These are phyloP conservation scores for Panagrolaimus sp. DNA, from an alignment of 1,140 invertebrate genomes.

Conservation along the genomic window DNA sequence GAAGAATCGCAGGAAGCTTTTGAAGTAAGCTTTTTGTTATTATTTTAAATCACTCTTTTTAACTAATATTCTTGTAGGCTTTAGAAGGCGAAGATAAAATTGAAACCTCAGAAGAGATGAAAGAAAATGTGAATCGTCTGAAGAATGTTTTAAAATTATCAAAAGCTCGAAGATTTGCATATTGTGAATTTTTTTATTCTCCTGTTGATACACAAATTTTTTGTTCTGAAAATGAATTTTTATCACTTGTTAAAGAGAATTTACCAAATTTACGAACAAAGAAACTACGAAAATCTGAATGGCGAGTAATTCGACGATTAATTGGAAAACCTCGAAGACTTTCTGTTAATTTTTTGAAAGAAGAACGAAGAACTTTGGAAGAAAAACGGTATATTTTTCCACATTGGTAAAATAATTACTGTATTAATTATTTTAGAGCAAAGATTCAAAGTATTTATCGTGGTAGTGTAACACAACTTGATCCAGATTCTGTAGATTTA, in stretches of 20 bases:
- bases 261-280: constrained; percentile 84
- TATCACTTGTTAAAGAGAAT: constrained; percentile 83
- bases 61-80: not conserved
- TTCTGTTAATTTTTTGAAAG: constrained; percentile 78
- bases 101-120: not conserved
- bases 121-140: constrained; percentile 32
- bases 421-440: constrained; percentile 60
- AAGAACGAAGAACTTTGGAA: constrained; percentile 83
- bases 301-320: constrained; percentile 86
- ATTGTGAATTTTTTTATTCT: constrained; percentile 18
- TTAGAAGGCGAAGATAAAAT: not conserved
- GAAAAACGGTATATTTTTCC: constrained; percentile 67
- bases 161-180: constrained; percentile 19
- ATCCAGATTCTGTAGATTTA: constrained; percentile 74
- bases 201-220: constrained; percentile 74
- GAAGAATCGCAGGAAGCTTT: too few relatives aligned
- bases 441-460: constrained; percentile 90
- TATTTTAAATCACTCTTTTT: not conserved
- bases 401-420: not conserved
- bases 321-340: constrained; percentile 94
- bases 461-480: constrained; percentile 68
- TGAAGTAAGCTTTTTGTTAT: too few relatives aligned
- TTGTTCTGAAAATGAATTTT: constrained; percentile 91
- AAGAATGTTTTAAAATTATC: constrained; percentile 20
- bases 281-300: constrained; percentile 80